A percentile compares a stretch with the other conserved stretches of the same genome.
These are phyloP conservation scores for Xiphorhynchus erythropygius DNA, from an alignment of 2,797 vertebrate species.

Conservation along the genomic window DNA sequence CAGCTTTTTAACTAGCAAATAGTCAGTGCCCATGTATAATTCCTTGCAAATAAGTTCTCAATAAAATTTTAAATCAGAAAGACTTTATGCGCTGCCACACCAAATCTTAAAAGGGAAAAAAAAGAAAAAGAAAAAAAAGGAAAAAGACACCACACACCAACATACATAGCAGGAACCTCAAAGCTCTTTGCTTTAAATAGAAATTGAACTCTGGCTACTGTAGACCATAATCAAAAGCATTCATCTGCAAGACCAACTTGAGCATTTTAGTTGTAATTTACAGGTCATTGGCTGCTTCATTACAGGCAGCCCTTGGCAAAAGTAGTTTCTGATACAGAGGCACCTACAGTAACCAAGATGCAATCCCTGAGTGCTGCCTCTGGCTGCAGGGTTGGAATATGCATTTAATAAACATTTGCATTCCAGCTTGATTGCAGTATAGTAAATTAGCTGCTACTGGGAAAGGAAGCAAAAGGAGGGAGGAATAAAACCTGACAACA, in stretches of 20 bases:
- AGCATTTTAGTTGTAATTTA: conserved; percentile 59
- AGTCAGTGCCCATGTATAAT: neutral
- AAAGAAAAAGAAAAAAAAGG: neutral
- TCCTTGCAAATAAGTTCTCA: neutral
- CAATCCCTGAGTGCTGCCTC: neutral
- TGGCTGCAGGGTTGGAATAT: conserved; percentile 23
- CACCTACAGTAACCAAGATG: neutral
- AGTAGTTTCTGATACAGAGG: conserved; percentile 40
- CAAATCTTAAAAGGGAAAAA: neutral
- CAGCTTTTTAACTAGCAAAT: neutral
- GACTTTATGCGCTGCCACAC: neutral
- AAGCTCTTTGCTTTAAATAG: conserved; percentile 30
- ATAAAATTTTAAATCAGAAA: neutral
- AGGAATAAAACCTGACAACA: neutral
- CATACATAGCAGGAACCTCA: neutral
- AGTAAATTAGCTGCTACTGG: conserved; percentile 15
- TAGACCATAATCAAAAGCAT: conserved; percentile 51
- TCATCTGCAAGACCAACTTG: conserved; percentile 50
- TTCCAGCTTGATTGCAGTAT: conserved; percentile 1
- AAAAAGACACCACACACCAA: fast-evolving
- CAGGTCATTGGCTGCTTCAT: conserved; percentile 62
- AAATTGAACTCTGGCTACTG: conserved; percentile 41
- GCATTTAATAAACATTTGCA: conserved; percentile 52
- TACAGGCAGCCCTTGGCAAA: conserved; percentile 39
- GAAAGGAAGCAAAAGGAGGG: neutral